Percentiles rank a stretch among this genome's conserved stretches.
phyloP scores from a whole-genome alignment of 2,113 vertebrate genomes.

The Nerophis ophidion region DNA sequence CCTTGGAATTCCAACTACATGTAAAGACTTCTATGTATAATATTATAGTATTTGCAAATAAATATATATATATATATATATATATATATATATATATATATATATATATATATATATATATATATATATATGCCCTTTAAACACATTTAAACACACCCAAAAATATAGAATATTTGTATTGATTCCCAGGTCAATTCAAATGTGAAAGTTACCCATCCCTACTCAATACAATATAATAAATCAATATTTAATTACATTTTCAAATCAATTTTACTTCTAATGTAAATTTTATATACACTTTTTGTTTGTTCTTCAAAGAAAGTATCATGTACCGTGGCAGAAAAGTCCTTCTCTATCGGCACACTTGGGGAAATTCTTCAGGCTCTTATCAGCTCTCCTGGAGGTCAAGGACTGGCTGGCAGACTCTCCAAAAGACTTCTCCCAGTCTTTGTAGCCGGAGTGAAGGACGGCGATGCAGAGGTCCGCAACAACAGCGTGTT shows the following conservation, averaged over 20 bases:
- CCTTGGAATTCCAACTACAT: too few relatives aligned
- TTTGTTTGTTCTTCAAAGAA: constrained; percentile 65
- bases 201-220: too few relatives aligned
- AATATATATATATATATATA: too few relatives aligned
- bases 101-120: too few relatives aligned
- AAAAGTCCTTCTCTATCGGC: constrained; percentile 83
- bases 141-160: too few relatives aligned
- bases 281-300: neutral
- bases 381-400: constrained; percentile 56
- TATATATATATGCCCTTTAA: too few relatives aligned
- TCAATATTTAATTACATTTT: neutral
- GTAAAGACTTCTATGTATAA: too few relatives aligned
- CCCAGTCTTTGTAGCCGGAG: constrained; percentile 69
- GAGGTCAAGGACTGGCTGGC: constrained; percentile 56
- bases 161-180: too few relatives aligned
- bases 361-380: constrained; percentile 78
- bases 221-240: too few relatives aligned
- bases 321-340: constrained; percentile 74
- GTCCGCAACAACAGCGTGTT: constrained; percentile 85
- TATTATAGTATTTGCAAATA: too few relatives aligned
- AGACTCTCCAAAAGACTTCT: constrained; percentile 77
- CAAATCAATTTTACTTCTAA: neutral
- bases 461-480: constrained; percentile 74
- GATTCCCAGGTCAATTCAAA: too few relatives aligned
- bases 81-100: too few relatives aligned